Evolutionary conservation across 2,888 invertebrate genomes (phyloP), one percentile per base, ranked within the genome.

Genomic region (Dynastes hyllus): DNA sequence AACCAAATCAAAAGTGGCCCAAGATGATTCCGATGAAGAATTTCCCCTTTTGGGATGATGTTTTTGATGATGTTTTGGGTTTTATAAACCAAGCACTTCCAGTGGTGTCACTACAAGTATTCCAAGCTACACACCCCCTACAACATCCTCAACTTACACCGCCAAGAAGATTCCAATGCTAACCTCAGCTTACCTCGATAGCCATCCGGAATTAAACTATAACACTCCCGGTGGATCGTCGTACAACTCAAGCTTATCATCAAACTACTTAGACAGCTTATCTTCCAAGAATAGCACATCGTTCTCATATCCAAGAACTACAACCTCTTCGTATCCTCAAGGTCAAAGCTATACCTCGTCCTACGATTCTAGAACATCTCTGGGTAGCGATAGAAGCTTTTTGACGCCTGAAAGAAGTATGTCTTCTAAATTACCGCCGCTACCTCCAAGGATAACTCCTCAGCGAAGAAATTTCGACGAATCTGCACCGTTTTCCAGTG

Each of bases 391-490:
- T 80, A 53, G 58, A 22, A 71, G 71, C 45, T 45, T 75, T 6
- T 29, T 61, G n/a, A 61, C 73, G n/a, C 61, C 73, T 5, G 40
- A 61, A 61, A 40, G 51, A 6, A 69, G 73, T 6, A 13, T 45
- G 2, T 16, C 51, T 6, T 45, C 45, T 22, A 40, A 40, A 8
- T 29, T 75, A 61, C 84, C 84, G 22, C 73, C 78, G 11, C 58
- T 80, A 53, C 78, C 79, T 2, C 81, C 69, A 55, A 80, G 82
- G 45, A 76, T 82, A 37, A 83, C 84, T 1, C 83, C 84, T 1
- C 80, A 83, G 5, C 80, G 83, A 70, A 80, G 85, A 75, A 81
- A 84, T 5, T 84, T 83, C 32, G 86, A 86, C 71, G 84, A 83
- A 45, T 78, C 83, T 11, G 80, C 82, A 1, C 81, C 81, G 40